Percentiles rank a stretch among this genome's conserved stretches.
phyloP scores from a whole-genome alignment of 2,888 invertebrate genomes.

The Coelopa pilipes region DNA sequence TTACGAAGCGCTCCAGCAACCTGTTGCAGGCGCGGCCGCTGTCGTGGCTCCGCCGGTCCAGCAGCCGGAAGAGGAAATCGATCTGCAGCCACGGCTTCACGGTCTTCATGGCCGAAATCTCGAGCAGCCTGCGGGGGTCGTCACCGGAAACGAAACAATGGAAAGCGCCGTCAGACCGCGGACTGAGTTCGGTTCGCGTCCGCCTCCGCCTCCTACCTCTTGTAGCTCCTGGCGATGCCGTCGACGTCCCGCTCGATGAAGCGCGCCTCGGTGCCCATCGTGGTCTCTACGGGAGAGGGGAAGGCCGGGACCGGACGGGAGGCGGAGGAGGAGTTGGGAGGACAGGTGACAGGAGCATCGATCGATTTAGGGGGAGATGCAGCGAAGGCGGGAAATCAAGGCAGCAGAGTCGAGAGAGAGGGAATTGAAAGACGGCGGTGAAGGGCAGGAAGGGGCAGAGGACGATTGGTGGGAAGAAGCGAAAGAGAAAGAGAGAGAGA shows the following conservation, averaged over 20 bases:
- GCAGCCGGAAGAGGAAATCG: conserved; percentile 59
- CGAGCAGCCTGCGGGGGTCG: conserved; percentile 49
- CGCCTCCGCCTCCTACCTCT: conserved; percentile 50
- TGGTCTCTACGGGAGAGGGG: conserved; percentile 61
- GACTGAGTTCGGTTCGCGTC: neutral
- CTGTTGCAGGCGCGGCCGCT: conserved; percentile 54
- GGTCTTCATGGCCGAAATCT: conserved; percentile 60
- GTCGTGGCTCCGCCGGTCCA: conserved; percentile 55
- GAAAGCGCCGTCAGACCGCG: neutral
- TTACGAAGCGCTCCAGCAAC: conserved; percentile 59
- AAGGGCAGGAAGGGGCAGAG: too few relatives aligned
- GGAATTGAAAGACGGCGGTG: too few relatives aligned
- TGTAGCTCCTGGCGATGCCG: conserved; percentile 60
- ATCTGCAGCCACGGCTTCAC: conserved; percentile 64
- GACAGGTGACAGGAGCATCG: too few relatives aligned
- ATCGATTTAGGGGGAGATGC: neutral
- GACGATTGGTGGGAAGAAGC: too few relatives aligned
- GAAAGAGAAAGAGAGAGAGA: conserved; percentile 6
- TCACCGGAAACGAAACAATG: conserved; percentile 1
- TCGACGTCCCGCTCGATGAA: conserved; percentile 59
- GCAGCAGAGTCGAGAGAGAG: too few relatives aligned
- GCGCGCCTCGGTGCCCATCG: conserved; percentile 62
- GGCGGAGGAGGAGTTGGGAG: neutral
- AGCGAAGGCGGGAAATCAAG: too few relatives aligned
- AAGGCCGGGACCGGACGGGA: too few relatives aligned